phyloP scores from a whole-genome alignment of 2,888 invertebrate genomes.

The Macrophya annulata region DNA sequence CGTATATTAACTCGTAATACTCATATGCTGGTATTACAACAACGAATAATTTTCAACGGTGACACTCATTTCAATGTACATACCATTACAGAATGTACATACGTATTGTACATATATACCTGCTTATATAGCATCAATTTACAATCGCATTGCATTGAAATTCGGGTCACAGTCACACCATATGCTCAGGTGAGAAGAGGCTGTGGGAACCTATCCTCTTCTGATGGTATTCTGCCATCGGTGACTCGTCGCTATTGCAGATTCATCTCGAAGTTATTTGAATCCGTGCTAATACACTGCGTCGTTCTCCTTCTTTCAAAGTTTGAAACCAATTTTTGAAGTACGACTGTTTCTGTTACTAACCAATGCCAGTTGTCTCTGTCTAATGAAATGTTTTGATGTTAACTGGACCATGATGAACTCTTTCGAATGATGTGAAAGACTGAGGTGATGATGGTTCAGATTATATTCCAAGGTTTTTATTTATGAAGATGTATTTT shows the following conservation, averaged over 20 bases:
- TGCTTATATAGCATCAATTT: constrained; percentile 35
- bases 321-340: neutral
- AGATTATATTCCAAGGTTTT: too few species aligned
- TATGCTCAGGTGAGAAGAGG: constrained; percentile 65
- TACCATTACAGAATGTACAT: neutral
- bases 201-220: constrained; percentile 76
- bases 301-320: neutral
- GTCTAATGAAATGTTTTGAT: neutral
- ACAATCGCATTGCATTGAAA: constrained; percentile 20
- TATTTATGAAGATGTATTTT: neutral
- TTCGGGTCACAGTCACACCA: constrained; percentile 65
- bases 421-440: neutral
- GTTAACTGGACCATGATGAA: neutral
- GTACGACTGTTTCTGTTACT: neutral
- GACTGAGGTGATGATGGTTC: too few species aligned
- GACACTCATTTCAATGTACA: constrained; percentile 12
- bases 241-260: constrained; percentile 31
- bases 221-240: constrained; percentile 60
- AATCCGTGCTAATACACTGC: neutral
- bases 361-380: neutral
- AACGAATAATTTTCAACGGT: constrained; percentile 11
- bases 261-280: neutral
- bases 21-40: constrained; percentile 14
- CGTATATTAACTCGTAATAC: constrained; percentile 10
- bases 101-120: too few species aligned